Conservation (phyloP, 2,113 vertebrate species). For the Chlamydotis undulata region DNA sequence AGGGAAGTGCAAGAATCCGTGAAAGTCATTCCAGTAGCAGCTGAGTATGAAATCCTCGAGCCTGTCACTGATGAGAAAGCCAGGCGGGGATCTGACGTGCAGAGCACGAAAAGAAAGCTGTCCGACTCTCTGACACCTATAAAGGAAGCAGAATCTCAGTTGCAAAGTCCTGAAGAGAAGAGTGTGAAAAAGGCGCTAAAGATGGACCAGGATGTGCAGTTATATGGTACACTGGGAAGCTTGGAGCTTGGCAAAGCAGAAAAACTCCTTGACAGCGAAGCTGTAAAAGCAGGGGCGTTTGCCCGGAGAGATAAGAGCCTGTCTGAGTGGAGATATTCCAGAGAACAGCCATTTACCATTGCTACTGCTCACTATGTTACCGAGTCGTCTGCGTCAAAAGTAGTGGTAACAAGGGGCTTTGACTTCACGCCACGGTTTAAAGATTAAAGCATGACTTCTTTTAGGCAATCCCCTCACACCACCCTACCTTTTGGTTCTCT, state of each 20-base stretch:
- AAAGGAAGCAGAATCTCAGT: conserved; percentile 79
- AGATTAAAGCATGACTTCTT: conserved; percentile 78
- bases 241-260: conserved; percentile 19
- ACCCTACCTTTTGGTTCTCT: conserved; percentile 69
- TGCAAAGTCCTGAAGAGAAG: conserved; percentile 75
- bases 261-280: conserved; percentile 39
- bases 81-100: conserved; percentile 75
- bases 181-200: conserved; percentile 40
- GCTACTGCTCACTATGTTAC: conserved; percentile 79
- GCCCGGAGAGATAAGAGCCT: conserved; percentile 74
- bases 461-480: conserved; percentile 70
- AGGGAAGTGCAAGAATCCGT: conserved; percentile 50
- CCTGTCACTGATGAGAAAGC: conserved; percentile 71
- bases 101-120: conserved; percentile 63
- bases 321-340: conserved; percentile 77
- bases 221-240: conserved; percentile 18
- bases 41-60: conserved; percentile 84
- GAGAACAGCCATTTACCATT: conserved; percentile 76
- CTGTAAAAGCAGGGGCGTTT: conserved; percentile 64
- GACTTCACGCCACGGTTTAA: conserved; percentile 58
- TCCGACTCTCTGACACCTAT: conserved; percentile 80
- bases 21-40: conserved; percentile 69
- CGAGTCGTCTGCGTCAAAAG: conserved; percentile 80
- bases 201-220: conserved; percentile 27
- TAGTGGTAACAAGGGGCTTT: conserved; percentile 83